phyloP scores from a whole-genome alignment of 2,113 vertebrate species.

The Aldabrachelys gigantea region DNA sequence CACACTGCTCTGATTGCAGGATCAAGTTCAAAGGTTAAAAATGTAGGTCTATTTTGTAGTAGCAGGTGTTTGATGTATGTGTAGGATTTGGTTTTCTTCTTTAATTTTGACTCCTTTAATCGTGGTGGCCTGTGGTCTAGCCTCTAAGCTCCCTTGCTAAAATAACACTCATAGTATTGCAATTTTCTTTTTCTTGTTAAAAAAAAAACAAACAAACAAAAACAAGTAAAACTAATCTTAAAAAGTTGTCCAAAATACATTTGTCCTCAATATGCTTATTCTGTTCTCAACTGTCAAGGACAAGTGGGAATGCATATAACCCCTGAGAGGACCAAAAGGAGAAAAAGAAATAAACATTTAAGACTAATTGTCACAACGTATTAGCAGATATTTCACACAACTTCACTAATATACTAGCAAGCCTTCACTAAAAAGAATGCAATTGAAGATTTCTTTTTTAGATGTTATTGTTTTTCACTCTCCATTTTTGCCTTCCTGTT shows the following conservation, averaged over 20 bases:
- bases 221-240: background rate
- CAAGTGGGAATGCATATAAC: background rate
- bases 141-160: background rate
- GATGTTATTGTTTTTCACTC: background rate
- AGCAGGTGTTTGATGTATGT: background rate
- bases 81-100: background rate
- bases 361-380: background rate
- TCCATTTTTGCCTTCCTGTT: rapidly evolving
- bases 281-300: background rate
- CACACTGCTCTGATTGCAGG: background rate
- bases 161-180: background rate
- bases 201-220: no score
- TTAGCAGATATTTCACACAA: background rate
- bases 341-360: background rate
- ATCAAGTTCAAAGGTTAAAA: background rate
- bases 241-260: background rate
- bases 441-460: background rate
- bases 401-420: background rate
- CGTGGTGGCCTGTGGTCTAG: background rate
- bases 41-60: background rate
- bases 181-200: background rate
- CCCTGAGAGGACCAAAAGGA: rapidly evolving
- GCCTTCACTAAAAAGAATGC: background rate
- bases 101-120: background rate
- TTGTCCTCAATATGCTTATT: background rate